phyloP scores from a whole-genome alignment of 2,113 vertebrate species.

The Heloderma charlesbogerti region DNA sequence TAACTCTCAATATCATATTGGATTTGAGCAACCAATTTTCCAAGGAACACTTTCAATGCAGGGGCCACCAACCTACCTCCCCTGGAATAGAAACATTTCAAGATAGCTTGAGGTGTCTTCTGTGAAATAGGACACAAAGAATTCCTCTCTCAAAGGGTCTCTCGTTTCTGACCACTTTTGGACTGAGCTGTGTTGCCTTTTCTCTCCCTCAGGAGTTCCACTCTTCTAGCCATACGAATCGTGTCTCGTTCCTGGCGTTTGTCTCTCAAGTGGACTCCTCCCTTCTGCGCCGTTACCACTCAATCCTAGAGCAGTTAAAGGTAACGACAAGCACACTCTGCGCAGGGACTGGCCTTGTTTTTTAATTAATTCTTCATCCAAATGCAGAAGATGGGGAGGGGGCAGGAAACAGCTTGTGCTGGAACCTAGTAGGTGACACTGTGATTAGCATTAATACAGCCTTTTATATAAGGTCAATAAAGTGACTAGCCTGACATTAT shows the following conservation, averaged over 20 bases:
- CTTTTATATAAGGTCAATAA: background rate
- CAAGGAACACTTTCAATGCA: too few species aligned
- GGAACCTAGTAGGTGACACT: background rate
- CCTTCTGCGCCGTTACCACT: constrained; percentile 70
- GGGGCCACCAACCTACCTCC: too few species aligned
- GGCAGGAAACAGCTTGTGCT: background rate
- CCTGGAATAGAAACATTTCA: too few species aligned
- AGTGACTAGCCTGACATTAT: background rate
- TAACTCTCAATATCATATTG: too few species aligned
- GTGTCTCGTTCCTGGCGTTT: constrained; percentile 60
- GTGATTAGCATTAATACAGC: background rate
- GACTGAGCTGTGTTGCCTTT: background rate
- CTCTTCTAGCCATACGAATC: constrained; percentile 53
- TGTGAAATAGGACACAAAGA: background rate
- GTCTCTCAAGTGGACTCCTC: constrained; percentile 63
- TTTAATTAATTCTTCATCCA: background rate
- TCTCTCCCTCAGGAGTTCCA: constrained; percentile 69
- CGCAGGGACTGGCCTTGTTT: background rate
- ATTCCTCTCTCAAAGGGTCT: background rate
- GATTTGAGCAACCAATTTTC: too few species aligned
- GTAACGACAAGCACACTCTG: constrained; percentile 41
- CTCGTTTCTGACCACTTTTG: background rate
- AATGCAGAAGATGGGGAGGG: too few species aligned
- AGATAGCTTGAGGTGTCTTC: too few species aligned
- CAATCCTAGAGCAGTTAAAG: constrained; percentile 64